Evolutionary conservation across 2,797 vertebrate genomes (phyloP).

Genomic region (Rhynchonycteris naso): DNA sequence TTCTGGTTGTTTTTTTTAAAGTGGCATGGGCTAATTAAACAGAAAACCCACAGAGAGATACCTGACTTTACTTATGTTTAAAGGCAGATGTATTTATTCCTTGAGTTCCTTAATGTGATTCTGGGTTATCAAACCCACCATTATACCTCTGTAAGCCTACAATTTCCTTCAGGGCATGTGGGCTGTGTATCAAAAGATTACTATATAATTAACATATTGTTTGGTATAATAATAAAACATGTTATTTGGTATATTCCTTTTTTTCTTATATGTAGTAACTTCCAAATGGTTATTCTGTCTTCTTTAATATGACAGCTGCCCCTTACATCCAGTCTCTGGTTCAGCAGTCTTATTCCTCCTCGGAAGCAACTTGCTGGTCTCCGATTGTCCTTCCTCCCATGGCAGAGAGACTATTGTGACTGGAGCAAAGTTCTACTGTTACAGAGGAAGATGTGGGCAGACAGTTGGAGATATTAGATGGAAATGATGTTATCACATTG

Average conservation of each 20-base stretch:
- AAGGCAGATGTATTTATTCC: neutral
- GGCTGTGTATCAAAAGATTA: neutral
- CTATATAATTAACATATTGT: neutral
- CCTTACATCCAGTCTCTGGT: neutral
- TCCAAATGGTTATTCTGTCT: neutral
- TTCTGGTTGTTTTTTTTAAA: conserved; percentile 14
- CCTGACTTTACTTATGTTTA: neutral
- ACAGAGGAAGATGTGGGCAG: neutral
- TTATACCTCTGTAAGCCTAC: neutral
- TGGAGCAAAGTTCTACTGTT: neutral
- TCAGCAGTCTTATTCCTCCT: neutral
- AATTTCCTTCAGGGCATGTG: neutral
- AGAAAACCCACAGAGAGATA: neutral
- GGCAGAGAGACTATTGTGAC: neutral
- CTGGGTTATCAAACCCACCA: neutral
- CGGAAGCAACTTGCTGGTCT: neutral
- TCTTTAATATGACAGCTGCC: neutral
- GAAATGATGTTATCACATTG: neutral
- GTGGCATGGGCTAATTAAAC: neutral
- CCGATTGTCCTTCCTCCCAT: neutral
- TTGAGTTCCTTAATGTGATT: neutral
- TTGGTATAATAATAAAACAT: neutral
- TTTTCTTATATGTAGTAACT: neutral
- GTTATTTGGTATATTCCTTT: neutral
- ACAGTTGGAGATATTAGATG: neutral